phyloP scores from a whole-genome alignment of 1,140 invertebrate genomes.

The Apis cerana region DNA sequence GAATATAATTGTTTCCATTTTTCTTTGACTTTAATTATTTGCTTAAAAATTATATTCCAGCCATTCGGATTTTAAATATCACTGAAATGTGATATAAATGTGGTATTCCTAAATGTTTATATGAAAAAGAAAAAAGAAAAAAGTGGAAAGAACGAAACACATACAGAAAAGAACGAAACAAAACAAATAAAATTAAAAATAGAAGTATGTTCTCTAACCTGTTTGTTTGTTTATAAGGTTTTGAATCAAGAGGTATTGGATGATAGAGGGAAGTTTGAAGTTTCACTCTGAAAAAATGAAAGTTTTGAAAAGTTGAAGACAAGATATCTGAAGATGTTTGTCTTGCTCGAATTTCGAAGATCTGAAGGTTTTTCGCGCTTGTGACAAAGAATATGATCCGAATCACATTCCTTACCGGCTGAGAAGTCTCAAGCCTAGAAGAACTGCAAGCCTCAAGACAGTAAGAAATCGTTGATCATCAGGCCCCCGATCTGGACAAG shows the following conservation, averaged over 20 bases:
- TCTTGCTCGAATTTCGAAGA: constrained; percentile 78
- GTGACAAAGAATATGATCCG: constrained; percentile 82
- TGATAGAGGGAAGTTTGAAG: constrained; percentile 82
- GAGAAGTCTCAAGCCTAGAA: constrained; percentile 80
- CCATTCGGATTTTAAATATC: constrained; percentile 44
- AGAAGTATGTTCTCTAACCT: constrained; percentile 80
- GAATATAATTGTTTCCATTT: constrained; percentile 70
- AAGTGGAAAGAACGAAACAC: constrained; percentile 41
- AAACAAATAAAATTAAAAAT: constrained; percentile 66
- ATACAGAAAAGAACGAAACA: constrained; percentile 57
- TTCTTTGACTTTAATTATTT: constrained; percentile 54
- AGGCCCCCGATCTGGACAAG: constrained; percentile 67
- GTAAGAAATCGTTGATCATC: constrained; percentile 71
- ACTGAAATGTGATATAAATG: constrained; percentile 51
- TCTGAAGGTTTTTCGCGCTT: constrained; percentile 79
- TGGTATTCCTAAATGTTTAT: constrained; percentile 64
- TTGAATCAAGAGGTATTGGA: constrained; percentile 83
- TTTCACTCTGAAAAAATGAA: constrained; percentile 80
- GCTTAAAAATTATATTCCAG: constrained; percentile 70
- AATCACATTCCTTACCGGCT: constrained; percentile 77
- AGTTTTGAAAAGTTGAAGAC: constrained; percentile 79
- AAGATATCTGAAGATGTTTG: constrained; percentile 78
- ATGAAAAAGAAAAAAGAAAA: constrained; percentile 43
- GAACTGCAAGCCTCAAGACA: constrained; percentile 75
- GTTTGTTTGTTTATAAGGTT: constrained; percentile 83